Conservation (phyloP, 2,888 invertebrate genomes). For the Apamea crenata region DNA sequence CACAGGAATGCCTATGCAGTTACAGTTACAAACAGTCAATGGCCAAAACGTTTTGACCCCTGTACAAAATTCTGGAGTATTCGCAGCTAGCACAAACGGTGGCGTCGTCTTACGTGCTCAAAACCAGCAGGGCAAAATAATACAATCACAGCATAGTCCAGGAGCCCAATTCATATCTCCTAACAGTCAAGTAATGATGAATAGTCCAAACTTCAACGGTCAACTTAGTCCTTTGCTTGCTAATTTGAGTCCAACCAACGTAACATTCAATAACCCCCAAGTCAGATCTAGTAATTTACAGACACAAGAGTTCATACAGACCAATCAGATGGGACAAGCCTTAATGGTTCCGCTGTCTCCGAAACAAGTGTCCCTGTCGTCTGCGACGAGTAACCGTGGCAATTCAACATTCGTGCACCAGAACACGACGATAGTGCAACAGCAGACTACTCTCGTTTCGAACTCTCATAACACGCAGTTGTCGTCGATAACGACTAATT, state of each 20-base stretch:
- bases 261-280: constrained; percentile 91
- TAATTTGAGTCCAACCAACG: constrained; percentile 93
- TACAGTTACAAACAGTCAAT: constrained; percentile 95
- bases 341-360: constrained; percentile 93
- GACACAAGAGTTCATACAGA: constrained; percentile 93
- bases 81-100: constrained; percentile 92
- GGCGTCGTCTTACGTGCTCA: constrained; percentile 95
- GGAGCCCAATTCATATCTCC: constrained; percentile 94
- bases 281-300: constrained; percentile 90
- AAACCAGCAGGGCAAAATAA: constrained; percentile 93
- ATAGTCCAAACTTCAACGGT: constrained; percentile 93
- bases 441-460: constrained; percentile 94
- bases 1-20: constrained; percentile 92
- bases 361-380: constrained; percentile 89
- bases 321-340: constrained; percentile 93
- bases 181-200: constrained; percentile 94
- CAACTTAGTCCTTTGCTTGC: constrained; percentile 95
- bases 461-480: constrained; percentile 90
- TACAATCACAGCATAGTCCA: constrained; percentile 92
- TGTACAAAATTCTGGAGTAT: constrained; percentile 92
- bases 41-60: constrained; percentile 94
- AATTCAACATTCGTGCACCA: constrained; percentile 95
- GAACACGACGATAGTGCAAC: constrained; percentile 96
- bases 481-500: constrained; percentile 73
- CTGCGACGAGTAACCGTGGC: constrained; percentile 90